Evolutionary conservation across 2,797 vertebrate species (phyloP), one percentile per base, ranked within the genome.

Genomic region (Rhadinocentrus ornatus): DNA sequence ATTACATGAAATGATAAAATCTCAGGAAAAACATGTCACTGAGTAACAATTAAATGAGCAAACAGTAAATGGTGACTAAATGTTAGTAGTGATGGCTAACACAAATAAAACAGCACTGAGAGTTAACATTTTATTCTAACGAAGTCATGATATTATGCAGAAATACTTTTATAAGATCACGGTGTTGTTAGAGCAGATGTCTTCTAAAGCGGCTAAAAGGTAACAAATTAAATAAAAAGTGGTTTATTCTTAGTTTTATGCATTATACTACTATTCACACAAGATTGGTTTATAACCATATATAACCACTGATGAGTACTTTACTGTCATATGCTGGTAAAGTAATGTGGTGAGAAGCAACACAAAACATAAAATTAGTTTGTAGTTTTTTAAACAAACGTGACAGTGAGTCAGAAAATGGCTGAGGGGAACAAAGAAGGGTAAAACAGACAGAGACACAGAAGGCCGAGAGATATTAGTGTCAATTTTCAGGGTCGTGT

Each of bases 401-500:
- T 59, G 56, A 56, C 26, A n/a, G 57, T 1, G 62, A 70, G 55
- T 61, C 54, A 54, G 54, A 24, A 26, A 24, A 75, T 63, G 69
- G 46, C 41, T 57, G 69, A 67, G 58, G 31, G 5, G 50, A 53
- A 24, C 67, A 77, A 75, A 77, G 50, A 53, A 46, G 3, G 6
- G 48, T 7, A n/a, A 37, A 69, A 52, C 55, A 29, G 71, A 69
- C 48, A 35, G 12, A 29, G 67, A 81, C 44, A 67, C 73, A 64
- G 26, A 59, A 50, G 57, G 66, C 48, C 11, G n/a, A 29, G 7
- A 74, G 78, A 79, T 81, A 73, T 63, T 56, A 77, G 87, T 75
- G 73, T 73, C 81, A 53, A 39, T 86, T 89, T 89, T 92, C 82
- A 82, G 86, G 89, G 89, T 91, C 86, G 77, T 5, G 15, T 89